These are phyloP conservation scores for Atta colombica DNA, from an alignment of 1,140 invertebrate species.

Conservation along the genomic window DNA sequence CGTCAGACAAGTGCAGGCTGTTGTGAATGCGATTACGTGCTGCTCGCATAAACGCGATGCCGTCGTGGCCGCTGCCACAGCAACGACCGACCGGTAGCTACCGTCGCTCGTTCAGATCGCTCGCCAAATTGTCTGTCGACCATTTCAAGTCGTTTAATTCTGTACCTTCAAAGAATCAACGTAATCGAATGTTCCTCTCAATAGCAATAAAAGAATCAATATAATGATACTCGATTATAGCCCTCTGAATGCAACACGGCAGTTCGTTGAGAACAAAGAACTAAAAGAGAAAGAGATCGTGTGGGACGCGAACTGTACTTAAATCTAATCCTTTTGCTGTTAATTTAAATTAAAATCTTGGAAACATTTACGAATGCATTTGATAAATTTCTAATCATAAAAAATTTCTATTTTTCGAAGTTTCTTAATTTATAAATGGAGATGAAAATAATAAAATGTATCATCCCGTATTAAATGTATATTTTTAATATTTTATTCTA, in stretches of 20 bases:
- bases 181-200: neutral
- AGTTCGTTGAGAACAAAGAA: neutral
- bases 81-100: conserved; percentile 30
- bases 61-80: neutral
- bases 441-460: neutral
- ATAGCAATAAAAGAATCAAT: neutral
- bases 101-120: neutral
- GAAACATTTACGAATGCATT: neutral
- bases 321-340: neutral
- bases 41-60: conserved; percentile 68
- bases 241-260: neutral
- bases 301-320: neutral
- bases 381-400: neutral
- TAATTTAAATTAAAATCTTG: neutral
- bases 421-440: neutral
- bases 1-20: conserved; percentile 67
- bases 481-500: neutral
- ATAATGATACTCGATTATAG: neutral
- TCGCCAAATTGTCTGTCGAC: conserved; percentile 49
- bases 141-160: conserved; percentile 3
- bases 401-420: neutral
- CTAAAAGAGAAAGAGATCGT: neutral
- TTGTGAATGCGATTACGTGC: conserved; percentile 73
- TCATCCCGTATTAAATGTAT: neutral
- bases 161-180: neutral